Base-by-base conservation (phyloP, 2,797 vertebrate species). In the Nyctibius grandis region DNA sequence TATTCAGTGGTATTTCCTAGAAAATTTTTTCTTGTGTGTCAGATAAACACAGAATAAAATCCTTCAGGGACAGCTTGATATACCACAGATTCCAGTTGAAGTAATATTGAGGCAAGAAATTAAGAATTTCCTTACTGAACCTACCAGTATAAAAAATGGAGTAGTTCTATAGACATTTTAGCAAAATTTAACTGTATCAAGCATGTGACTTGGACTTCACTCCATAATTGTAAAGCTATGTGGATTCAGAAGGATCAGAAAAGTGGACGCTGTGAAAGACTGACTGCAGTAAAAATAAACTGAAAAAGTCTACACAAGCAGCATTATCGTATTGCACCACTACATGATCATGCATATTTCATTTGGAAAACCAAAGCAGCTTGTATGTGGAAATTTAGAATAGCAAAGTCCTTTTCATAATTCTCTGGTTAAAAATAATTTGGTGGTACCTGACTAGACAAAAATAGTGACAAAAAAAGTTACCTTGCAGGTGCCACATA, bases 1-100 rank as follows among this genome's bases (percentile, higher is more conserved):
- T 40, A 91, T 53, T 85, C 89, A 79, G 47, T 74, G 91, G 85
- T 75, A 96, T 96, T 96, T 95, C 96, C 94, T 95, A 91, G 61
- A 88, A 96, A 88, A 89, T 76, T 42, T 67, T 76, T 92, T 93
- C 91, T 87, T 91, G 9, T 68, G 38, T 93, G 73, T 94, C 95
- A 91, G 80, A 96, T 59, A 95, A 92, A 96, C 33, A 95, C 9
- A 82, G 83, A 81, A 67, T 12, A 90, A 96, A 95, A 67, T 86
- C 76, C 89, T 95, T 91, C 80, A 70, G 91, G 85, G 91, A 93
- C 50, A 76, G 47, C 17, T 53, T 91, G 65, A 93, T 90, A 86
- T 63, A 93, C 44, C 85, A 76, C 79, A 94, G 79, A 89, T 91
- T 68, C 73, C 85, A 86, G 47, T 63, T 86, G 67, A 95, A 91